These are phyloP conservation scores for Drosophila kohkoa DNA, from an alignment of 1,140 invertebrate species.

Conservation along the genomic window DNA sequence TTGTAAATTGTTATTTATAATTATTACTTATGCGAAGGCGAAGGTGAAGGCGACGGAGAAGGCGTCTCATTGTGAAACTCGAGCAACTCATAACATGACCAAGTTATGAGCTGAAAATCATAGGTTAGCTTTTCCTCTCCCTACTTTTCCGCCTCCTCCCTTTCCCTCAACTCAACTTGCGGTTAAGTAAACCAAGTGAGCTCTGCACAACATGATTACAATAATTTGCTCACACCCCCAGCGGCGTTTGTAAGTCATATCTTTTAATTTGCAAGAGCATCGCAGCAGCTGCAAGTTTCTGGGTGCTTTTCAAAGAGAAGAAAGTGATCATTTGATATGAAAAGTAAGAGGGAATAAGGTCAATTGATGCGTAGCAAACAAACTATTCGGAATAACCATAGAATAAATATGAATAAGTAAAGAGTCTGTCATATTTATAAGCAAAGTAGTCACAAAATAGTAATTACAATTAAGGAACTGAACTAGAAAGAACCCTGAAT, in stretches of 20 bases:
- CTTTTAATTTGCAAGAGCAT: too few relatives aligned
- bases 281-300: neutral
- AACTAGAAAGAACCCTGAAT: too few relatives aligned
- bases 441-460: too few relatives aligned
- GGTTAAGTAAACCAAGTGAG: neutral
- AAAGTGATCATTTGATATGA: too few relatives aligned
- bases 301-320: too few relatives aligned
- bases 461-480: too few relatives aligned
- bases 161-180: neutral
- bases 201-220: neutral
- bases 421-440: too few relatives aligned
- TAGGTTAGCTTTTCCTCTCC: neutral
- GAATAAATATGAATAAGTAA: too few relatives aligned
- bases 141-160: neutral
- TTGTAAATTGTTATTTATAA: slow-evolving; percentile 15
- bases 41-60: neutral
- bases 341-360: too few relatives aligned
- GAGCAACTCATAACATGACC: slow-evolving; percentile 1
- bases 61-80: slow-evolving; percentile 2
- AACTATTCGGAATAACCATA: too few relatives aligned
- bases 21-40: slow-evolving; percentile 5
- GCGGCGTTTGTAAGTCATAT: neutral
- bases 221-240: neutral
- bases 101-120: slow-evolving; percentile 10
- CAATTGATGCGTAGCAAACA: too few relatives aligned